A percentile compares a stretch with the other conserved stretches of the same genome.
These are phyloP conservation scores for Amitus sp. DNA, from an alignment of 2,888 invertebrate species.

Conservation along the genomic window DNA sequence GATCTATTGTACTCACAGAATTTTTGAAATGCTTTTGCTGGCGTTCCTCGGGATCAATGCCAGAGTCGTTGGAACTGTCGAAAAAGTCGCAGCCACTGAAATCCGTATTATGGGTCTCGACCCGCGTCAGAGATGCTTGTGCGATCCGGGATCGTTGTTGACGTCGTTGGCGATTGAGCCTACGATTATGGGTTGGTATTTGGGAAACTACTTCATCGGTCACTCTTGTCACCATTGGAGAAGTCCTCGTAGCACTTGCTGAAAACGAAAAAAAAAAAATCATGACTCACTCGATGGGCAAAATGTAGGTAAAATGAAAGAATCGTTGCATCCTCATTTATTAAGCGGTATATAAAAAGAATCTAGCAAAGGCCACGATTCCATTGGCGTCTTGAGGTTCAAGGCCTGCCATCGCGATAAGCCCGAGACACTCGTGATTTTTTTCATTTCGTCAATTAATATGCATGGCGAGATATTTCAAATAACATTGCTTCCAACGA, in stretches of 20 bases:
- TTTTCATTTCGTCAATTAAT: neutral
- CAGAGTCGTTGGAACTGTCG: conserved; percentile 91
- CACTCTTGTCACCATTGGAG: conserved; percentile 54
- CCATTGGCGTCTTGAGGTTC: neutral
- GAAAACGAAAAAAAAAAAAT: conserved; percentile 8
- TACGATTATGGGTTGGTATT: conserved; percentile 67
- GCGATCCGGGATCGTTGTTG: conserved; percentile 42
- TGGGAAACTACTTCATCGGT: conserved; percentile 54
- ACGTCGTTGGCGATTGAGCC: conserved; percentile 67
- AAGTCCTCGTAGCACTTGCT: conserved; percentile 47
- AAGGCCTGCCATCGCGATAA: neutral
- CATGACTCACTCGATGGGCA: neutral
- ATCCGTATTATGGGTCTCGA: conserved; percentile 67
- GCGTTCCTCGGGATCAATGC: conserved; percentile 84
- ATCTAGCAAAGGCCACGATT: neutral
- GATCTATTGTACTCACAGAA: conserved; percentile 37
- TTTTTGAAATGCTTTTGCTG: conserved; percentile 68
- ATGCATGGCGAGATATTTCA: neutral
- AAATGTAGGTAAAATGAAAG: too few relatives aligned
- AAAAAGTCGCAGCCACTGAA: conserved; percentile 72
- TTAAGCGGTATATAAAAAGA: neutral
- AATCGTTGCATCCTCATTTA: too few relatives aligned
- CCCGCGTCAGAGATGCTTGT: conserved; percentile 61
- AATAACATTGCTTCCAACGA: too few relatives aligned
- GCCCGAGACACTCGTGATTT: neutral